A percentile compares a stretch with the other conserved stretches of the same genome.
phyloP scores from a whole-genome alignment of 2,888 invertebrate species.

The Leptinotarsa juncta region DNA sequence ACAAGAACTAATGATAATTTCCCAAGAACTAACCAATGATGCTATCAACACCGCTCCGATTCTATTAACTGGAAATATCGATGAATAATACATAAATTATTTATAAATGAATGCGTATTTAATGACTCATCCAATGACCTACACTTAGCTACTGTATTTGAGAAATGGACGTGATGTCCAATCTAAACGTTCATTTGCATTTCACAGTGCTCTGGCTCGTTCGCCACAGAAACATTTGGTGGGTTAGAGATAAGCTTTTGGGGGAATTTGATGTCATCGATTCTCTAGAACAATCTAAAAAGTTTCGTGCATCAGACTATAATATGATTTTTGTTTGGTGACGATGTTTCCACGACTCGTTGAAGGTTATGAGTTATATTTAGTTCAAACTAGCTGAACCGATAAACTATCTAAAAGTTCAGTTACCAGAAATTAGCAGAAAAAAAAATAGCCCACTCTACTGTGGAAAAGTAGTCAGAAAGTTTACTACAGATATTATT shows the following conservation, averaged over 20 bases:
- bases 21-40: background rate
- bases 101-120: background rate
- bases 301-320: too few relatives aligned
- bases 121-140: constrained; percentile 11
- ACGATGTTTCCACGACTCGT: too few relatives aligned
- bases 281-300: background rate
- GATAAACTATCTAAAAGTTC: too few relatives aligned
- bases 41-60: background rate
- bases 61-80: constrained; percentile 3
- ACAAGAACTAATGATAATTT: background rate
- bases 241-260: background rate
- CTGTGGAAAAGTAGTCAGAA: too few relatives aligned
- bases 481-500: too few relatives aligned
- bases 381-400: too few relatives aligned
- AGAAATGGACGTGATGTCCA: constrained; percentile 7
- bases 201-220: background rate
- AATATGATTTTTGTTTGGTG: too few relatives aligned
- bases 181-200: background rate
- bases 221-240: background rate
- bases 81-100: constrained; percentile 13
- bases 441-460: too few relatives aligned
- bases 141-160: constrained; percentile 10
- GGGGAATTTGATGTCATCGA: background rate
- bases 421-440: too few relatives aligned
- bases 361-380: too few relatives aligned